Percentiles rank a stretch among this genome's conserved stretches.
phyloP scores from a whole-genome alignment of 2,113 vertebrate species.

The Calcarius ornatus region DNA sequence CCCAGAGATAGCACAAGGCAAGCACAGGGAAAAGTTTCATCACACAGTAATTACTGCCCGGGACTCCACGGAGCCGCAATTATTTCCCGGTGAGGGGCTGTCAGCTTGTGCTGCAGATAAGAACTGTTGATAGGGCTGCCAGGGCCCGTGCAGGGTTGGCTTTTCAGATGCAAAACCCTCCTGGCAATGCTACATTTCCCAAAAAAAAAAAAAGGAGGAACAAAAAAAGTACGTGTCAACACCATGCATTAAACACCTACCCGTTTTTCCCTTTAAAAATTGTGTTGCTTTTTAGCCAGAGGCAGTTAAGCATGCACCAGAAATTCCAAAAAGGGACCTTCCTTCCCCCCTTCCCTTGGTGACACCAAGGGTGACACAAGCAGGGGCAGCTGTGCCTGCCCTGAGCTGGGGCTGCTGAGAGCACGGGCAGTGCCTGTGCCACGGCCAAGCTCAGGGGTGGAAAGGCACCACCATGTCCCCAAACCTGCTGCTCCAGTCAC shows the following conservation, averaged over 20 bases:
- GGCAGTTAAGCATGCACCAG: not conserved
- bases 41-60: slow-evolving; percentile 34
- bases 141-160: not conserved
- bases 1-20: not conserved
- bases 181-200: not conserved
- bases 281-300: not conserved
- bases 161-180: slow-evolving; percentile 37
- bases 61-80: slow-evolving; percentile 1
- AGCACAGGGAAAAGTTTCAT: slow-evolving; percentile 41
- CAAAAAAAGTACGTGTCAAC: not conserved
- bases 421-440: not conserved
- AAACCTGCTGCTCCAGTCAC: fast-evolving
- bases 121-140: slow-evolving; percentile 2
- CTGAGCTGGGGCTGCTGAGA: fast-evolving
- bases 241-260: not conserved
- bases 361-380: fast-evolving
- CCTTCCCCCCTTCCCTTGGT: not conserved
- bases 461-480: fast-evolving
- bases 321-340: not conserved
- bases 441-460: fast-evolving
- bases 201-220: not conserved
- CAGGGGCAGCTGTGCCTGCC: not conserved
- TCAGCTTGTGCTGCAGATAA: not conserved
- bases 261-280: not conserved
- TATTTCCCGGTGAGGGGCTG: slow-evolving; percentile 14